phyloP scores from a whole-genome alignment of 1,140 invertebrate genomes.

The Paralvinella palmiformis region DNA sequence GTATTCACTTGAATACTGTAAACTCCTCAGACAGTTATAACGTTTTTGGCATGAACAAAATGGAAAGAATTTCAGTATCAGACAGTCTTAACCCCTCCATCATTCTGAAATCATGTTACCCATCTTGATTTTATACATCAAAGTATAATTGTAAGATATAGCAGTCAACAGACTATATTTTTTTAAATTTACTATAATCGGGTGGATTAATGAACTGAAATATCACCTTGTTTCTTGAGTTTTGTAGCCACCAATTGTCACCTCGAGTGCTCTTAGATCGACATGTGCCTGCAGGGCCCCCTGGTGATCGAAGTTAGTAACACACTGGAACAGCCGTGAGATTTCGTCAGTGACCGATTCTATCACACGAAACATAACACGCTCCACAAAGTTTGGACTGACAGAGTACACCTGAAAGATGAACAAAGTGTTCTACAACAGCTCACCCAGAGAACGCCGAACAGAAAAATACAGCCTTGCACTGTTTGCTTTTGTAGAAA shows the following conservation, averaged over 20 bases:
- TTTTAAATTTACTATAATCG: neutral
- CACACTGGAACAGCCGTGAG: slow-evolving; percentile 75
- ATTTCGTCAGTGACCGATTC: slow-evolving; percentile 88
- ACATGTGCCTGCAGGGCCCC: slow-evolving; percentile 60
- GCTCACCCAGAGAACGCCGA: too few species aligned
- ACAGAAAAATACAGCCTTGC: neutral
- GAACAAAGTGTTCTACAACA: too few species aligned
- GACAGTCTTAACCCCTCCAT: neutral
- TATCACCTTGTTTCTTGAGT: slow-evolving; percentile 31
- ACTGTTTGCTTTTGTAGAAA: neutral
- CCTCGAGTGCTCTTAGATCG: slow-evolving; percentile 36
- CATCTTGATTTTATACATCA: slow-evolving; percentile 16
- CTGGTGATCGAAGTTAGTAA: slow-evolving; percentile 61
- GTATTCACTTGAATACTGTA: too few species aligned
- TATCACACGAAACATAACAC: slow-evolving; percentile 76
- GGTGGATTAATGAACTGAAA: neutral
- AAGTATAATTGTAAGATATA: neutral
- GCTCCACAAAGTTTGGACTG: slow-evolving; percentile 67
- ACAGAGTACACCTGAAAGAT: slow-evolving; percentile 67
- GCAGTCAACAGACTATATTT: too few species aligned
- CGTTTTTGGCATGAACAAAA: neutral
- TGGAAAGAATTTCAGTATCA: neutral
- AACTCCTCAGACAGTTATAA: too few species aligned
- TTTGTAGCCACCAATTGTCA: slow-evolving; percentile 36
- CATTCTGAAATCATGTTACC: slow-evolving; percentile 9